These are phyloP conservation scores for Steatornis caripensis DNA, from an alignment of 2,113 vertebrate species.

Conservation along the genomic window DNA sequence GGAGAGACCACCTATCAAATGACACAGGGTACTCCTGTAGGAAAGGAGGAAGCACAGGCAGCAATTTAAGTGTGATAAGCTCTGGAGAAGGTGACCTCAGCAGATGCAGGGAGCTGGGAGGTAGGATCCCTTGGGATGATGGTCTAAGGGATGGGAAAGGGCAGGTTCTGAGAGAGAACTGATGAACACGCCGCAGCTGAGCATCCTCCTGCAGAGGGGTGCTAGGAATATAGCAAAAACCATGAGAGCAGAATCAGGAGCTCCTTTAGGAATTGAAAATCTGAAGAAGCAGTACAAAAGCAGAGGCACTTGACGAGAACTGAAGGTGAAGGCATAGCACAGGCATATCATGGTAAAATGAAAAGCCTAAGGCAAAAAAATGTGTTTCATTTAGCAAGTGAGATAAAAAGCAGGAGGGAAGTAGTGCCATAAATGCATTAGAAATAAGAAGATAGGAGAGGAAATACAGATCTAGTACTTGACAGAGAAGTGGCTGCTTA, in stretches of 20 bases:
- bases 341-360: neutral
- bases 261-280: neutral
- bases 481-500: neutral
- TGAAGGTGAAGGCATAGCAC: neutral
- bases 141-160: neutral
- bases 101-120: neutral
- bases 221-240: neutral
- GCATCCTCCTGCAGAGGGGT: neutral
- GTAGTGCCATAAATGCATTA: neutral
- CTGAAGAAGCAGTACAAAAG: neutral
- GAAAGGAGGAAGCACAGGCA: neutral
- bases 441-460: neutral
- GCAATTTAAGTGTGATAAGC: fast-evolving
- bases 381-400: neutral
- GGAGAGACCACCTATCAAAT: no score
- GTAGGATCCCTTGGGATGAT: neutral
- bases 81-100: neutral
- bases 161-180: neutral
- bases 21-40: neutral
- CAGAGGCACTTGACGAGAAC: neutral
- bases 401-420: neutral
- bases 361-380: neutral
- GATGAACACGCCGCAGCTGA: neutral
- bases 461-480: neutral
- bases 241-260: neutral